Percentiles rank a stretch among this genome's conserved stretches.
These are phyloP conservation scores for Stigmatopora argus DNA, from an alignment of 2,113 vertebrate genomes.

Conservation along the genomic window DNA sequence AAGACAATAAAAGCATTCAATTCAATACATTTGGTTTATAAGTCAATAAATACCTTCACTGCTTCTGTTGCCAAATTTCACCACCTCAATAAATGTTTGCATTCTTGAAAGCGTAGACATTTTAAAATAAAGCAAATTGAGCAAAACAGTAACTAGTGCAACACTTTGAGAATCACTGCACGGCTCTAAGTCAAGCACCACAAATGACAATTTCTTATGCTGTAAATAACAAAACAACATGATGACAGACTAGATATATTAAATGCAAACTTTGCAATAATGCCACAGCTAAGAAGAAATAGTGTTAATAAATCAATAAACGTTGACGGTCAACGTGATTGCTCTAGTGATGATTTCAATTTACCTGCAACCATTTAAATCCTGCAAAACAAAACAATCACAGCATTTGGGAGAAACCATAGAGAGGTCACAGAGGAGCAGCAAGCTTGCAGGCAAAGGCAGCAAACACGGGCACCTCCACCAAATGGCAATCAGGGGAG, in stretches of 20 bases:
- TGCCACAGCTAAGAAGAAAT: not conserved
- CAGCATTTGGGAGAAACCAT: conserved; percentile 33
- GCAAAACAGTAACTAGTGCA: too few relatives aligned
- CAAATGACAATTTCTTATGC: too few relatives aligned
- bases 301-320: not conserved
- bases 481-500: conserved; percentile 1
- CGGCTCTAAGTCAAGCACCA: too few relatives aligned
- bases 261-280: not conserved
- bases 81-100: too few relatives aligned
- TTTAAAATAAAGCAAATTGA: too few relatives aligned
- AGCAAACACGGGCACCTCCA: conserved; percentile 11
- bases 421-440: conserved; percentile 10
- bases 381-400: conserved; percentile 20
- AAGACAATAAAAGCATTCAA: too few relatives aligned
- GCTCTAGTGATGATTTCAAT: not conserved
- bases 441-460: conserved; percentile 33
- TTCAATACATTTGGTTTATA: too few relatives aligned
- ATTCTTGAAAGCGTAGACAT: too few relatives aligned
- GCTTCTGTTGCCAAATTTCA: too few relatives aligned
- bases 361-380: not conserved
- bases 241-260: not conserved
- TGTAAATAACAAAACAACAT: not conserved
- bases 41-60: too few relatives aligned
- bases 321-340: not conserved
- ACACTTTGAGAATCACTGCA: too few relatives aligned